These are phyloP conservation scores for Limnephilus marmoratus DNA, from an alignment of 2,888 invertebrate genomes.

Conservation along the genomic window DNA sequence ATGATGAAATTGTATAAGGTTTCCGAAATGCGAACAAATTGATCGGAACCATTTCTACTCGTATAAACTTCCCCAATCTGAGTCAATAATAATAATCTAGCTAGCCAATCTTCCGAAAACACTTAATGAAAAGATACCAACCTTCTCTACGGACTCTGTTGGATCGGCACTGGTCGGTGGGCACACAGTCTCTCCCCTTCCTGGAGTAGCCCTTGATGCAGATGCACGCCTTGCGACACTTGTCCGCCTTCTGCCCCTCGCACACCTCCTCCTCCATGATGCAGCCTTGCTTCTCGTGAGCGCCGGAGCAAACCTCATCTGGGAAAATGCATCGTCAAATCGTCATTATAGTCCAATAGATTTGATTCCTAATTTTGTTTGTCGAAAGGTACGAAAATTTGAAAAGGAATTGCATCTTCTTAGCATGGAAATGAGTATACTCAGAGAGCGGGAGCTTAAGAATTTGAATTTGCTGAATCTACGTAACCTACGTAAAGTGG, in stretches of 20 bases:
- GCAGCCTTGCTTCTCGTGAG: conserved; percentile 44
- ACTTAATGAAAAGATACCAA: conserved; percentile 29
- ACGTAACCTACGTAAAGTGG: neutral
- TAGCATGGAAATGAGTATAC: neutral
- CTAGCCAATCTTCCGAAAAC: neutral
- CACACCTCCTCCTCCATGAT: conserved; percentile 38
- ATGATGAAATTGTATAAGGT: neutral
- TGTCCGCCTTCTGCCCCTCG: conserved; percentile 17
- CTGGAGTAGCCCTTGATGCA: conserved; percentile 52
- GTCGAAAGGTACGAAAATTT: neutral
- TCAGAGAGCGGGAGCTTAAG: neutral
- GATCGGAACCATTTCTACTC: neutral
- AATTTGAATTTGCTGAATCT: neutral
- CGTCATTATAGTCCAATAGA: neutral
- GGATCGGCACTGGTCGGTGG: conserved; percentile 21
- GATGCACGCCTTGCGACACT: conserved; percentile 41
- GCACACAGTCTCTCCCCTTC: conserved; percentile 39
- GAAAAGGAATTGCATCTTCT: neutral
- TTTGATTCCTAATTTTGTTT: neutral
- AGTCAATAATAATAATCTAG: neutral
- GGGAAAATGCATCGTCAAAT: neutral
- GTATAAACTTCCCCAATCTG: neutral
- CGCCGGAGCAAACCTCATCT: conserved; percentile 26
- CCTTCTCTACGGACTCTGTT: conserved; percentile 45
- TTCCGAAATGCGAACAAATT: neutral